These are phyloP conservation scores for Meghimatium bilineatum DNA, from an alignment of 2,888 invertebrate species.

Conservation along the genomic window DNA sequence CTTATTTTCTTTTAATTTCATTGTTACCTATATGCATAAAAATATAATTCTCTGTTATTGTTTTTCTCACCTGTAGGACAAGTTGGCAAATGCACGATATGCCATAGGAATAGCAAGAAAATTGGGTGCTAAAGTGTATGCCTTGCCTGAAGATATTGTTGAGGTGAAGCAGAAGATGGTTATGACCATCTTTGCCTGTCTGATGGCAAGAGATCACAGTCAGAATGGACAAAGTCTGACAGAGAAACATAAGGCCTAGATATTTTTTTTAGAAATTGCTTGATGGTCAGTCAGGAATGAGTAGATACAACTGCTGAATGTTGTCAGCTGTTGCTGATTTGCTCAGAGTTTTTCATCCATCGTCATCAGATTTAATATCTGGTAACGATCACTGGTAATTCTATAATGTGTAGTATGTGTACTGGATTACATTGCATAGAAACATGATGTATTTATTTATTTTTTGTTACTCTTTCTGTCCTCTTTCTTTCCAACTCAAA, in stretches of 20 bases:
- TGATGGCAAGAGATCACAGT: slow-evolving; percentile 92
- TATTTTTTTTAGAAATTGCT: background rate
- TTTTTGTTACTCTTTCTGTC: background rate
- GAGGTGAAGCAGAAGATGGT: slow-evolving; percentile 99
- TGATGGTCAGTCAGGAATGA: background rate
- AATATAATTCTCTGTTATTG: slow-evolving; percentile 9
- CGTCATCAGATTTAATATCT: background rate
- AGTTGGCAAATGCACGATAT: slow-evolving; percentile 98
- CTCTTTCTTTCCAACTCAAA: background rate
- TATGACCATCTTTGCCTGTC: slow-evolving; percentile 99
- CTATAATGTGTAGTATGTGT: background rate
- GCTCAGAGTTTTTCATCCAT: background rate
- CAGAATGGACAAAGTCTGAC: slow-evolving; percentile 46
- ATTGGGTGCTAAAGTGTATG: slow-evolving; percentile 97
- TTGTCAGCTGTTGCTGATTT: slow-evolving; percentile 26
- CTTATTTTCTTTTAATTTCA: background rate
- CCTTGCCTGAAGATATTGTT: slow-evolving; percentile 98
- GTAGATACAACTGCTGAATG: slow-evolving; percentile 28
- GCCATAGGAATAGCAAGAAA: slow-evolving; percentile 98
- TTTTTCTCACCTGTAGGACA: slow-evolving; percentile 83
- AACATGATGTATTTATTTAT: background rate
- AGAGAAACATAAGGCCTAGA: slow-evolving; percentile 29
- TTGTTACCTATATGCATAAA: background rate
- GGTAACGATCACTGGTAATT: background rate
- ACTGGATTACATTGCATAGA: background rate